A percentile compares a stretch with the other conserved stretches of the same genome.
Conservation (phyloP, 2,797 vertebrate species). For the Schizopygopsis malacanthus region DNA sequence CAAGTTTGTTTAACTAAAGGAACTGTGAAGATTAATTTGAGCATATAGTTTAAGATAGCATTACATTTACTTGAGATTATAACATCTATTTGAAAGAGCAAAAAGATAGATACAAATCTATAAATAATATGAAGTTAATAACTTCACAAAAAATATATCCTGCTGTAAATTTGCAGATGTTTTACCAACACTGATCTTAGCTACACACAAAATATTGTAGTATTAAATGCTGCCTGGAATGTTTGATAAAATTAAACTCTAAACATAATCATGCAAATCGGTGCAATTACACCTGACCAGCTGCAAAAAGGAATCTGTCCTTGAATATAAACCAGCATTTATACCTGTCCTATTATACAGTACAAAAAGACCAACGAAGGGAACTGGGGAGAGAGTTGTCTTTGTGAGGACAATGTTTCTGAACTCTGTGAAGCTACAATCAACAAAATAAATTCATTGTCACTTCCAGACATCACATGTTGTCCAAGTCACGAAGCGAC, state of each 20-base stretch:
- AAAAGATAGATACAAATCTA: neutral
- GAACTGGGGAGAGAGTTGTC: neutral
- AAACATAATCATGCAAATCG: slow-evolving; percentile 65
- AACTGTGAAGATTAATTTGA: slow-evolving; percentile 74
- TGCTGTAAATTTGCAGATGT: neutral
- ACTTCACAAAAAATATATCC: neutral
- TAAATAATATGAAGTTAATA: neutral
- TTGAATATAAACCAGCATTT: slow-evolving; percentile 44
- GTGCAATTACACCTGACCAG: slow-evolving; percentile 48
- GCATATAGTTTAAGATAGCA: neutral
- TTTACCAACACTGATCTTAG: neutral
- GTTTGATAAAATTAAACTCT: slow-evolving; percentile 49
- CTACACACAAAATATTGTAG: neutral
- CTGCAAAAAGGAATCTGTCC: slow-evolving; percentile 51
- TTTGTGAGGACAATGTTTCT: neutral
- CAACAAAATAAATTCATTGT: neutral
- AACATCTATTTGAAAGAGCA: neutral
- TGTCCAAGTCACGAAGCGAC: neutral
- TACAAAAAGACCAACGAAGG: neutral
- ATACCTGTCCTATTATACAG: slow-evolving; percentile 26
- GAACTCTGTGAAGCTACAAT: neutral
- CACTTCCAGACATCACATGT: neutral
- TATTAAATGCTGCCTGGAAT: slow-evolving; percentile 18
- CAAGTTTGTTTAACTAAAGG: slow-evolving; percentile 91
- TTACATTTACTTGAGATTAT: neutral